phyloP scores from a whole-genome alignment of 2,113 vertebrate genomes.

The Eclectus roratus region DNA sequence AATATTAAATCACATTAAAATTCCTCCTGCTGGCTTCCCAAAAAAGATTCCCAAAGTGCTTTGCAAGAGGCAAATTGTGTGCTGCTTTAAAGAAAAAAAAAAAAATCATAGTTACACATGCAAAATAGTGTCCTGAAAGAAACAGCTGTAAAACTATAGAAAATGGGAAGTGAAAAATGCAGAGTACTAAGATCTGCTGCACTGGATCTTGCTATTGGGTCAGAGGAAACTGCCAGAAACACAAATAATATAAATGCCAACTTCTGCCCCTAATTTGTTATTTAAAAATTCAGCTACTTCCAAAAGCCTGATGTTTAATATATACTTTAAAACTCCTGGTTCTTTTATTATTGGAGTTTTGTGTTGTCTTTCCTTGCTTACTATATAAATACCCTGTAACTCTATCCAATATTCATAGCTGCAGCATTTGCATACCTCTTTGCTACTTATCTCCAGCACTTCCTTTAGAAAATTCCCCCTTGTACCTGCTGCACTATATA shows the following conservation, averaged over 20 bases:
- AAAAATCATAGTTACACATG: background rate
- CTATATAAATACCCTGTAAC: background rate
- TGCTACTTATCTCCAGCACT: background rate
- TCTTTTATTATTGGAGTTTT: background rate
- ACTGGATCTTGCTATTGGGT: background rate
- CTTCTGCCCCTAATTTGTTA: background rate
- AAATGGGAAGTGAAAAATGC: background rate
- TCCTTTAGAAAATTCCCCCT: background rate
- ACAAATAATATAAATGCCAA: background rate
- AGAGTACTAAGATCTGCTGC: background rate
- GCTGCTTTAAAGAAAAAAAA: background rate
- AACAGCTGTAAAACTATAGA: background rate
- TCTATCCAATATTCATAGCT: background rate
- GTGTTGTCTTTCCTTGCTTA: background rate
- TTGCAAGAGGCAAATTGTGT: background rate
- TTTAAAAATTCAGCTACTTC: background rate
- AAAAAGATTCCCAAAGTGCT: background rate
- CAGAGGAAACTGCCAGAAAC: background rate
- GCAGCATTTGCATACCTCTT: background rate
- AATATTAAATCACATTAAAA: conserved; percentile 28
- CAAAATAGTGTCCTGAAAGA: background rate
- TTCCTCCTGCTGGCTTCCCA: background rate
- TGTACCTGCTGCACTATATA: background rate
- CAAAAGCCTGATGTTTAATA: background rate
- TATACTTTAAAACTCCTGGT: background rate